Conservation (phyloP, 2,888 invertebrate genomes). For the Melinopterus prodromus region DNA sequence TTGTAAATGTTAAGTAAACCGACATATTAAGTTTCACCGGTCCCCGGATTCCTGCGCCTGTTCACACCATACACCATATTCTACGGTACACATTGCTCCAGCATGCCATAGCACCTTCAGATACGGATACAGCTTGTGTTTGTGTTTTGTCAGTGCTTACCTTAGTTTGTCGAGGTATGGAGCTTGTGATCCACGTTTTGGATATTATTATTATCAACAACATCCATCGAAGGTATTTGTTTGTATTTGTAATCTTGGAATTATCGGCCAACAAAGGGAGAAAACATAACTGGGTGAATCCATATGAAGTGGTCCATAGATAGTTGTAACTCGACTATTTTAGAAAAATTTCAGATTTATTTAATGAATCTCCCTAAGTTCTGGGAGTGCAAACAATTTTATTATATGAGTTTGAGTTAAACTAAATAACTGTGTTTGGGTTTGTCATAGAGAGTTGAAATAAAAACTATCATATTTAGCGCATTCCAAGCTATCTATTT, state of each 20-base stretch:
- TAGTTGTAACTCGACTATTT: too few relatives aligned
- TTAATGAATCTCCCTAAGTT: too few relatives aligned
- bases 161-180: background rate
- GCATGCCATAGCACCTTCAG: background rate
- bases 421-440: too few relatives aligned
- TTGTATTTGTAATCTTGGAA: background rate
- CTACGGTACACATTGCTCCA: background rate
- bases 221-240: background rate
- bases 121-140: background rate
- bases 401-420: too few relatives aligned
- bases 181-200: background rate
- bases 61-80: background rate
- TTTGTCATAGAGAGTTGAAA: too few relatives aligned
- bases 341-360: too few relatives aligned
- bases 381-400: too few relatives aligned
- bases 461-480: too few relatives aligned
- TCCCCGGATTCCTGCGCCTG: slow-evolving; percentile 27
- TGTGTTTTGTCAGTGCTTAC: background rate
- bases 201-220: background rate
- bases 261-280: background rate
- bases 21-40: slow-evolving; percentile 42
- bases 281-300: too few relatives aligned
- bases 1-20: slow-evolving; percentile 41
- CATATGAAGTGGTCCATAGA: too few relatives aligned
- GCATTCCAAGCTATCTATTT: too few relatives aligned